phyloP scores from a whole-genome alignment of 2,888 invertebrate genomes.

The Rugalucina vietnamica region DNA sequence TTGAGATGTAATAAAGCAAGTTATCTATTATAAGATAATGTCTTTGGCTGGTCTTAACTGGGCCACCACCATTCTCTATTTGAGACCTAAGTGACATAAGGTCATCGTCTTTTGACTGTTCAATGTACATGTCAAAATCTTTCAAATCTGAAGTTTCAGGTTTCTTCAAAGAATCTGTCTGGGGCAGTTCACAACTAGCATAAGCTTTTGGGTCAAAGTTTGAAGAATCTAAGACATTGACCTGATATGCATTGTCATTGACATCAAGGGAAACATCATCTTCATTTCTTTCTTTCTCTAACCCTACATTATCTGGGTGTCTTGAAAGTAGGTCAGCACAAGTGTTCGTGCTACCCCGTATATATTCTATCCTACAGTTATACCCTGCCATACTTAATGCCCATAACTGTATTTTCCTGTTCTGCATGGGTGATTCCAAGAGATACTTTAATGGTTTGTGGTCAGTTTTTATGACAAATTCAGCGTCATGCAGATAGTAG shows the following conservation, averaged over 20 bases:
- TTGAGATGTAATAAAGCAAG: constrained; percentile 21
- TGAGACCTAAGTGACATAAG: background rate
- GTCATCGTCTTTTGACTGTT: background rate
- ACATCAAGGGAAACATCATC: background rate
- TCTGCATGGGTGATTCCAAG: background rate
- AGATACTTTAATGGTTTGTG: background rate
- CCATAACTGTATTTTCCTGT: background rate
- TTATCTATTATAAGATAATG: constrained; percentile 16
- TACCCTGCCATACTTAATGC: background rate
- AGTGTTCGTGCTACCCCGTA: background rate
- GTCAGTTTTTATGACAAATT: background rate
- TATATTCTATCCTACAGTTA: background rate
- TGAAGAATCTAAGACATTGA: constrained; percentile 20
- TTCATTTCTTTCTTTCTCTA: background rate
- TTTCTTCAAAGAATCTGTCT: background rate
- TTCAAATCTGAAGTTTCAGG: background rate
- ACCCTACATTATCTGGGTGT: too few species aligned
- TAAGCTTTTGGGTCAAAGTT: constrained; percentile 7
- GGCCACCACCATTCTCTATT: background rate
- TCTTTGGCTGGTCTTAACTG: too few species aligned
- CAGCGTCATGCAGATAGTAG: background rate
- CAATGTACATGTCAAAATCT: background rate
- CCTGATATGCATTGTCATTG: constrained; percentile 17
- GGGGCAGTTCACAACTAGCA: too few species aligned
- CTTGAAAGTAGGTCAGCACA: too few species aligned